Percentiles rank a stretch among this genome's conserved stretches.
These are phyloP conservation scores for Muscicapa comitata DNA, from an alignment of 2,797 vertebrate species.

Conservation along the genomic window DNA sequence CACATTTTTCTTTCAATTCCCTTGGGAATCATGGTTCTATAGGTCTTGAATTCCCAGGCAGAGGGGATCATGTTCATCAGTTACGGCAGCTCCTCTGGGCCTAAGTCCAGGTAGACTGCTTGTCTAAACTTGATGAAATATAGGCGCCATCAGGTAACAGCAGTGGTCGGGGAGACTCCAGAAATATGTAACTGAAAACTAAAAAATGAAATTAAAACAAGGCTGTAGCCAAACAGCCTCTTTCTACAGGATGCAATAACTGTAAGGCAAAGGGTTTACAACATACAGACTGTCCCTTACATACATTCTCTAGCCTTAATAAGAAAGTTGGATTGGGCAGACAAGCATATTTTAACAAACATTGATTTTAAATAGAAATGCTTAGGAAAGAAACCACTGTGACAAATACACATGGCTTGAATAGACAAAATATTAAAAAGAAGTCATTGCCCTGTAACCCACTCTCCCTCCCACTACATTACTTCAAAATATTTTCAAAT, in stretches of 20 bases:
- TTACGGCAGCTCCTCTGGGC: slow-evolving; percentile 83
- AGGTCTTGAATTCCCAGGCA: slow-evolving; percentile 82
- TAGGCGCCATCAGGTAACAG: slow-evolving; percentile 91
- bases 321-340: slow-evolving; percentile 1
- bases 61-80: slow-evolving; percentile 85
- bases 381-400: background rate
- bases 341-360: background rate
- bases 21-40: slow-evolving; percentile 81
- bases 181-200: slow-evolving; percentile 90
- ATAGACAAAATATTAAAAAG: background rate
- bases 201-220: slow-evolving; percentile 82
- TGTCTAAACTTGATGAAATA: slow-evolving; percentile 84
- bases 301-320: slow-evolving; percentile 14
- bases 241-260: slow-evolving; percentile 71
- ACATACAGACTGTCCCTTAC: slow-evolving; percentile 36
- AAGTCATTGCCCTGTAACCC: background rate
- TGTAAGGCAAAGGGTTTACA: slow-evolving; percentile 34
- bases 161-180: slow-evolving; percentile 79
- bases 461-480: background rate
- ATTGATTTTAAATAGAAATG: background rate
- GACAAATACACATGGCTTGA: background rate
- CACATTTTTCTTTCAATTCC: slow-evolving; percentile 78
- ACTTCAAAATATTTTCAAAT: slow-evolving; percentile 9
- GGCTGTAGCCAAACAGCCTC: slow-evolving; percentile 68
- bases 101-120: slow-evolving; percentile 83